Percentiles rank a stretch among this genome's conserved stretches.
These are phyloP conservation scores for Peromyscus nudipes DNA, from an alignment of 2,797 vertebrate species.

Conservation along the genomic window DNA sequence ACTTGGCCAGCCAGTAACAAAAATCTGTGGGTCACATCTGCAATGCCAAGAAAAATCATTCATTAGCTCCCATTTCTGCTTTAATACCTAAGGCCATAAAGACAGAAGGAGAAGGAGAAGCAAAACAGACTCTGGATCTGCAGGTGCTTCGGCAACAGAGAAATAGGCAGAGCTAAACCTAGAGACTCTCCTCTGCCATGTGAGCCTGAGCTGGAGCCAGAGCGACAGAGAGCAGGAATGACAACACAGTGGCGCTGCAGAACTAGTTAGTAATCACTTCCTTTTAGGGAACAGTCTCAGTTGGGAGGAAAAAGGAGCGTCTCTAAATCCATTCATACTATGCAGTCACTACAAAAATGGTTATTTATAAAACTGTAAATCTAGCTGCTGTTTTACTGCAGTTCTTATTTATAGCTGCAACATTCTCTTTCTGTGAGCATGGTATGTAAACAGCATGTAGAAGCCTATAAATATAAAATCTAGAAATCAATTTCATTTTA, in stretches of 20 bases:
- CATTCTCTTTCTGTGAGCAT: not conserved
- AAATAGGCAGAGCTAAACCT: not conserved
- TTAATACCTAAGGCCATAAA: slow-evolving; percentile 29
- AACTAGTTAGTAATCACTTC: not conserved
- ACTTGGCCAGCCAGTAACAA: not conserved
- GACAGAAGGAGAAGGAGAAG: not conserved
- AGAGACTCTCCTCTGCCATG: not conserved
- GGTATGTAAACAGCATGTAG: not conserved
- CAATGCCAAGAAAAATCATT: slow-evolving; percentile 50
- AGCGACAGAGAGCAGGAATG: not conserved
- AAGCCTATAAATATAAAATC: slow-evolving; percentile 62
- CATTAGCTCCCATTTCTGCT: slow-evolving; percentile 16
- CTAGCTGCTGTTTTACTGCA: not conserved
- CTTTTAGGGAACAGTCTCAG: not conserved
- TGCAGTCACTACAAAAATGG: not conserved
- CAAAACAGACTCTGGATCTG: slow-evolving; percentile 18
- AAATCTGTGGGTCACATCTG: slow-evolving; percentile 40
- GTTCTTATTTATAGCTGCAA: slow-evolving; percentile 27
- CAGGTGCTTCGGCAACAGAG: not conserved
- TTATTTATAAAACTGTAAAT: slow-evolving; percentile 27
- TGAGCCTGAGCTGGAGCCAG: not conserved
- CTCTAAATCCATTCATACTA: slow-evolving; percentile 48
- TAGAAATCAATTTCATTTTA: slow-evolving; percentile 55
- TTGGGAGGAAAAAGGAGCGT: slow-evolving; percentile 35
- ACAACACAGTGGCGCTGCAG: not conserved